A percentile compares a stretch with the other conserved stretches of the same genome.
phyloP scores from a whole-genome alignment of 2,888 invertebrate species.

The Lasioglossum oenotherae region DNA sequence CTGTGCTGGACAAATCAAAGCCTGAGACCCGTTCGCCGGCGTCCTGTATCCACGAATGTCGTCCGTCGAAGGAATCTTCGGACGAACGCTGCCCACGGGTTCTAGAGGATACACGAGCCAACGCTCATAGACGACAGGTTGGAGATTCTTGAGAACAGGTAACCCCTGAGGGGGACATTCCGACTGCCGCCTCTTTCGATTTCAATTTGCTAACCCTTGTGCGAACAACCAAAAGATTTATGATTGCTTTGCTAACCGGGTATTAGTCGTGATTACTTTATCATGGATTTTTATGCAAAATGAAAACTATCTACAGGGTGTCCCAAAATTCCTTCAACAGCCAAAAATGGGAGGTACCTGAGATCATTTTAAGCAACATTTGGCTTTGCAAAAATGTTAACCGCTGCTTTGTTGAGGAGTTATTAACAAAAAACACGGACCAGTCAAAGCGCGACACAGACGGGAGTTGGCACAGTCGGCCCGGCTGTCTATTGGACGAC shows the following conservation, averaged over 20 bases:
- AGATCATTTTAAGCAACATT: no score
- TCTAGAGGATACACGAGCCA: conserved; percentile 83
- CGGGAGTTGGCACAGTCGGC: no score
- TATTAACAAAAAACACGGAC: no score
- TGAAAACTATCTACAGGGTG: no score
- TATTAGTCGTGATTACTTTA: background rate
- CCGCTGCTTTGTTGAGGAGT: no score
- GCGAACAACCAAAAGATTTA: background rate
- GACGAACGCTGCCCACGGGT: conserved; percentile 89
- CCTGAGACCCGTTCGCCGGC: conserved; percentile 85
- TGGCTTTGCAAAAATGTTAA: no score
- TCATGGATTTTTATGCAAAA: no score
- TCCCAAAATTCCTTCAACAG: no score
- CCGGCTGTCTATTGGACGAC: no score
- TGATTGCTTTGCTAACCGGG: no score
- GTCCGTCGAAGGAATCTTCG: conserved; percentile 88
- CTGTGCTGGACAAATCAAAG: conserved; percentile 89
- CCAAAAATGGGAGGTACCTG: no score
- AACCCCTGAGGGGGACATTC: conserved; percentile 86
- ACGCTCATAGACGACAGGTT: conserved; percentile 74
- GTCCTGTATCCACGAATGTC: conserved; percentile 87
- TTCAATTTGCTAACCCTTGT: background rate
- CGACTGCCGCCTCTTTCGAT: conserved; percentile 9
- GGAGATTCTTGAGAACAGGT: conserved; percentile 81
- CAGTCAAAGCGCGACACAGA: no score